Evolutionary conservation across 2,797 vertebrate genomes (phyloP).

Genomic region (Botia kubotai): DNA sequence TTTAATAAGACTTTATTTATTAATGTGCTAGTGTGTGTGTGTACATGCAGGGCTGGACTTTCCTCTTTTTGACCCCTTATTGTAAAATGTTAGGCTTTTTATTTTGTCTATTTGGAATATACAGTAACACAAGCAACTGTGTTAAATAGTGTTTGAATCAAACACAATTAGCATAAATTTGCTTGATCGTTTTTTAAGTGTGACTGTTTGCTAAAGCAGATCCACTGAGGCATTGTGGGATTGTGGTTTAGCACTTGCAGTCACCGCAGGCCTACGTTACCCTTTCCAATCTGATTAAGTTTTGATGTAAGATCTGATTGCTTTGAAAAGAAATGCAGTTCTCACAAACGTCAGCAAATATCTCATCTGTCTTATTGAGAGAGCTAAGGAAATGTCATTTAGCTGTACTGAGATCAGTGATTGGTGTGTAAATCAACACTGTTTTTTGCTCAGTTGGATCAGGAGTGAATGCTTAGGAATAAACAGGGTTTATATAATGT

Average conservation of each 20-base stretch:
- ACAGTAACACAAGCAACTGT: not conserved
- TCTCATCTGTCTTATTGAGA: not conserved
- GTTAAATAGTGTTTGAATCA: not conserved
- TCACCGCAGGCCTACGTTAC: not conserved
- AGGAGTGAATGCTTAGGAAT: slow-evolving; percentile 26
- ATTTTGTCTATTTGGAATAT: too few species aligned
- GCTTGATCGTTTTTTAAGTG: not conserved
- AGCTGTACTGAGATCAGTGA: not conserved
- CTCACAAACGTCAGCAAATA: not conserved
- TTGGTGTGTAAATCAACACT: slow-evolving; percentile 10
- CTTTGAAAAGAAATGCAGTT: slow-evolving; percentile 17
- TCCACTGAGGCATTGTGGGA: not conserved
- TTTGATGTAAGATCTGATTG: slow-evolving; percentile 6
- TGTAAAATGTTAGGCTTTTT: too few species aligned
- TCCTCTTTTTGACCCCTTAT: too few species aligned
- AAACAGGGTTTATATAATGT: slow-evolving; percentile 56
- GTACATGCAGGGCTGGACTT: too few species aligned
- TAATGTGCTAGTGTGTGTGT: too few species aligned
- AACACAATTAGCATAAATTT: not conserved
- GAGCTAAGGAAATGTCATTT: not conserved
- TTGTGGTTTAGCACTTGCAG: not conserved
- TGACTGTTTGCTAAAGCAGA: slow-evolving; percentile 1
- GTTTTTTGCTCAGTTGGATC: not conserved
- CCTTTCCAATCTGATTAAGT: not conserved
- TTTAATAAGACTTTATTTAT: too few species aligned